Evolutionary conservation across 1,140 invertebrate genomes (phyloP).

Genomic region (Contarinia nasturtii): DNA sequence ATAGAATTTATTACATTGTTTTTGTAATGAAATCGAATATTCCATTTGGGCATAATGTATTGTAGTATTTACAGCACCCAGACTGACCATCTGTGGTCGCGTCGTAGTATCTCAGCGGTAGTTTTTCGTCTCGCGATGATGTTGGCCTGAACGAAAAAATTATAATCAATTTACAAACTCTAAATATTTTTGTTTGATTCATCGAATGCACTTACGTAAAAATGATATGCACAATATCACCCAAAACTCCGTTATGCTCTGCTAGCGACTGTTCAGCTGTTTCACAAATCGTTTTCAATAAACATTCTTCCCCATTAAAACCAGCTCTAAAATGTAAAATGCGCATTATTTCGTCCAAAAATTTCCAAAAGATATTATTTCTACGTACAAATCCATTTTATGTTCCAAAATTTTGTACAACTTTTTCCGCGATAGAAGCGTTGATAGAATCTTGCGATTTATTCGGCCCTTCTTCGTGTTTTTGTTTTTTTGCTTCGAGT

Average conservation of each 20-base stretch:
- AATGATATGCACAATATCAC: conserved; percentile 15
- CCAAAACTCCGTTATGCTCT: conserved; percentile 14
- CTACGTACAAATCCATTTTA: no score
- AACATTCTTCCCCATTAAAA: conserved; percentile 12
- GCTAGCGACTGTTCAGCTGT: conserved; percentile 8
- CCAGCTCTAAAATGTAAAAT: conserved; percentile 3
- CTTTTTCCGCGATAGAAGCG: no score
- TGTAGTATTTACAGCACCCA: no score
- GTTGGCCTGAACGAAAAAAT: neutral
- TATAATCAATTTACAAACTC: neutral
- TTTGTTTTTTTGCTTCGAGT: no score
- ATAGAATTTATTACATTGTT: no score
- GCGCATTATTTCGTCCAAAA: no score
- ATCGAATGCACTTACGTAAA: conserved; percentile 11
- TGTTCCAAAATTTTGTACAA: no score
- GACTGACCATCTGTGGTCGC: conserved; percentile 9
- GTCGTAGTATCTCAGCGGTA: neutral
- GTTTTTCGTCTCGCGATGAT: neutral
- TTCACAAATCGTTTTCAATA: conserved; percentile 16
- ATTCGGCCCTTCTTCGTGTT: no score
- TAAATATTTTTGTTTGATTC: neutral
- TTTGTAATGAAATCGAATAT: no score
- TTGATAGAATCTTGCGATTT: no score
- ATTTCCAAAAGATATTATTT: no score
- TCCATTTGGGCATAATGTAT: no score